A percentile compares a stretch with the other conserved stretches of the same genome.
phyloP scores from a whole-genome alignment of 2,888 invertebrate species.

The Scaptodrosophila latifasciaeformis region DNA sequence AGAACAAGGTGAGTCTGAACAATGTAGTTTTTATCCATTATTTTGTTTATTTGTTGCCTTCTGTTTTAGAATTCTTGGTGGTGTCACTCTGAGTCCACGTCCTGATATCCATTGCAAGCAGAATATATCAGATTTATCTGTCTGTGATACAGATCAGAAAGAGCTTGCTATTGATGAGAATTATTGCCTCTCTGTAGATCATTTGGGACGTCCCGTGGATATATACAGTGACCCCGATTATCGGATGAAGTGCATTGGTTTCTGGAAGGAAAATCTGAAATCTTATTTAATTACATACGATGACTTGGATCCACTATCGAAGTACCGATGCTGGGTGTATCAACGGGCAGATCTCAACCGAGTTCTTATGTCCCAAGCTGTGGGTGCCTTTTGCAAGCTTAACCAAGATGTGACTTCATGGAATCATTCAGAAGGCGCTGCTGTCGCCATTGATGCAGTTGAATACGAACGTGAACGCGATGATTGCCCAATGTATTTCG shows the following conservation, averaged over 20 bases:
- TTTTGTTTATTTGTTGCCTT: background rate
- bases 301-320: constrained; percentile 95
- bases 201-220: constrained; percentile 94
- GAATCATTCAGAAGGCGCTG: constrained; percentile 93
- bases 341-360: constrained; percentile 94
- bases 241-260: constrained; percentile 97
- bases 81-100: constrained; percentile 94
- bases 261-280: constrained; percentile 97
- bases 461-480: constrained; percentile 96
- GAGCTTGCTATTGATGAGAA: constrained; percentile 96
- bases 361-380: constrained; percentile 88
- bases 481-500: constrained; percentile 98
- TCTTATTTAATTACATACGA: constrained; percentile 97
- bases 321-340: constrained; percentile 98
- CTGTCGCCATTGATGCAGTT: constrained; percentile 91
- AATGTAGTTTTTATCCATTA: background rate
- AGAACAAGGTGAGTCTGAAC: constrained; percentile 82
- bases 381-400: constrained; percentile 93
- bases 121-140: constrained; percentile 95
- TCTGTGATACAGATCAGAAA: constrained; percentile 96
- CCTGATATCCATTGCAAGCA: constrained; percentile 94
- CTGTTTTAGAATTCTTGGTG: constrained; percentile 87
- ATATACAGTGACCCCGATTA: constrained; percentile 97
- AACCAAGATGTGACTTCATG: constrained; percentile 92
- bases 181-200: constrained; percentile 97